Evolutionary conservation across 2,797 vertebrate genomes (phyloP), one percentile per base, ranked within the genome.

Genomic region (Sebastolobus altivelis): DNA sequence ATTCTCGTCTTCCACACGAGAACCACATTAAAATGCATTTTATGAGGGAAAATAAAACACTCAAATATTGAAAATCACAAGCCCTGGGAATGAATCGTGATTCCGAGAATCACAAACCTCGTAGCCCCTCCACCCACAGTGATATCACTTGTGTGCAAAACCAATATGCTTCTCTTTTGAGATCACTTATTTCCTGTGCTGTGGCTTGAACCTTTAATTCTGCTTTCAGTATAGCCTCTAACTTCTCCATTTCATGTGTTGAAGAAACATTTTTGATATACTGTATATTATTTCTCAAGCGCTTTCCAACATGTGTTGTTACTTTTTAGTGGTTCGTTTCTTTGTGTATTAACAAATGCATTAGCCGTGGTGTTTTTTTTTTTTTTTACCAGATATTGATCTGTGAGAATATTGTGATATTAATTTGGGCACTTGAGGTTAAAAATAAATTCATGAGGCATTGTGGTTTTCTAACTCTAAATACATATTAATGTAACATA

Each of bases 141-240:
- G 66, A 93, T 89, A 89, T 93, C 60, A 89, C 73, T 85, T 91
- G 80, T 83, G 81, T 83, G 81, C 81, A 86, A 93, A 94, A 92
- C 91, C 91, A 94, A 94, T 83, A 87, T 85, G 82, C 87, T 93
- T 94, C 91, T 92, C 92, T 94, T 94, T 95, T 93, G 87, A 95
- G 89, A 95, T 94, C 88, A 90, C 88, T 90, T 89, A 55, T 91
- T 95, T 96, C 95, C 95, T 95, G 94, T 93, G 87, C 91, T 93
- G 94, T 61, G 92, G 93, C 92, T 92, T 91, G 82, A 89, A 93
- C 89, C 84, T 88, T 90, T 69, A 92, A 89, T 94, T 94, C 93
- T 93, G 91, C 93, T 94, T 94, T 95, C 93, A 93, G 86, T 88
- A 18, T 46, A 69, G 79, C 72, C 72, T 75, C 60, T 43, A 58